Conservation (phyloP, 2,888 invertebrate genomes). For the Troides oblongomaculatus region DNA sequence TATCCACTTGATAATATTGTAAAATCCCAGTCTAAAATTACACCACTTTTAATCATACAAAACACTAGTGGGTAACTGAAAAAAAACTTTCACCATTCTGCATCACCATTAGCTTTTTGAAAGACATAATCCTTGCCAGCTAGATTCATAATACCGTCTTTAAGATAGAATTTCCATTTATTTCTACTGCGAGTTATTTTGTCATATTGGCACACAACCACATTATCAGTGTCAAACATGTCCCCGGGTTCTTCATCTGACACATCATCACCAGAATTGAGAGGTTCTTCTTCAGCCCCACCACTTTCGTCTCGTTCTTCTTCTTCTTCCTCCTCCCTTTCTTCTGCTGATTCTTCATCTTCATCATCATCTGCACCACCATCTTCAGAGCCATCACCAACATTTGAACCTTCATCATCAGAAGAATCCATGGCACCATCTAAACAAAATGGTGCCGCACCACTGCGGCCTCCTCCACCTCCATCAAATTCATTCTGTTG, state of each 20-base stretch:
- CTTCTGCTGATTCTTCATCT: conserved; percentile 88
- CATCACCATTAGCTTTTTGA: conserved; percentile 99
- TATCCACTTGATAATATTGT: conserved; percentile 31
- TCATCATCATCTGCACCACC: conserved; percentile 86
- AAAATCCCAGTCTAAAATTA: conserved; percentile 55
- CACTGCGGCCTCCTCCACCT: conserved; percentile 71
- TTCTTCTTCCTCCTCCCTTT: conserved; percentile 82
- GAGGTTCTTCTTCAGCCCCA: conserved; percentile 88
- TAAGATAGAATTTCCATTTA: conserved; percentile 99
- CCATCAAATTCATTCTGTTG: conserved; percentile 74
- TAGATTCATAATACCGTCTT: conserved; percentile 99
- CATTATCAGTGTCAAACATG: conserved; percentile 99
- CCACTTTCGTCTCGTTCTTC: conserved; percentile 86
- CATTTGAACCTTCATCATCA: conserved; percentile 86
- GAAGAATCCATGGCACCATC: conserved; percentile 86
- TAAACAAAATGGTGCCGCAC: conserved; percentile 69
- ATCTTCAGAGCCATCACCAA: conserved; percentile 81
- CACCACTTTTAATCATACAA: conserved; percentile 60
- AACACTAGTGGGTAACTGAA: conserved; percentile 46
- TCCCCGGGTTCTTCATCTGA: conserved; percentile 97
- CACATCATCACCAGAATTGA: conserved; percentile 98
- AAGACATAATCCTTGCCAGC: conserved; percentile 99
- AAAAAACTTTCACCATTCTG: conserved; percentile 91
- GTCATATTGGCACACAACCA: conserved; percentile 99
- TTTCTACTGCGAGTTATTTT: conserved; percentile 99